phyloP scores from a whole-genome alignment of 2,113 vertebrate species.

The Carassius auratus region DNA sequence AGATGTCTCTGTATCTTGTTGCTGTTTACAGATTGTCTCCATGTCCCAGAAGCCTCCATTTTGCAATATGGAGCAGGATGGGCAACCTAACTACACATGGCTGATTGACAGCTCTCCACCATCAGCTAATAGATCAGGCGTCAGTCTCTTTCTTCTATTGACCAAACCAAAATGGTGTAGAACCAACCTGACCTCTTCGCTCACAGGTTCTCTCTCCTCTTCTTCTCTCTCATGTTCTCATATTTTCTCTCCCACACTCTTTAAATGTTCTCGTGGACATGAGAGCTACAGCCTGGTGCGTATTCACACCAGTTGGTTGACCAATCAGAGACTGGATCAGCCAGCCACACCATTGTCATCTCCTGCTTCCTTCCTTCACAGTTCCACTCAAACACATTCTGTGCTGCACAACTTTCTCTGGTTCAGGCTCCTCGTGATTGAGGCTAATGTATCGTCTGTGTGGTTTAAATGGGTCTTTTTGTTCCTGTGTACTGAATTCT shows the following conservation, averaged over 20 bases:
- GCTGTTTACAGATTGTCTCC: conserved; percentile 39
- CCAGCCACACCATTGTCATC: conserved; percentile 35
- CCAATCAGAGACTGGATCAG: conserved; percentile 39
- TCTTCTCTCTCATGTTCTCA: background rate
- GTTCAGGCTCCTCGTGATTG: conserved; percentile 4
- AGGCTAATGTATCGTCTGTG: conserved; percentile 30
- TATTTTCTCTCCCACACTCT: conserved; percentile 31
- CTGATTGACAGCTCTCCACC: conserved; percentile 50
- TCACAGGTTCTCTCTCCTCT: conserved; percentile 5
- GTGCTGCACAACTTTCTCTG: conserved; percentile 22
- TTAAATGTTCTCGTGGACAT: conserved; percentile 32
- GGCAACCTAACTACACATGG: conserved; percentile 71
- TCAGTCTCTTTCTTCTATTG: conserved; percentile 28
- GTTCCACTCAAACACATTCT: conserved; percentile 8
- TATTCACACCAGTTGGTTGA: conserved; percentile 11
- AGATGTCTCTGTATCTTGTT: conserved; percentile 69
- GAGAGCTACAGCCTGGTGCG: conserved; percentile 19
- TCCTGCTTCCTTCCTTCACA: conserved; percentile 28
- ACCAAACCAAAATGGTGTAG: conserved; percentile 52
- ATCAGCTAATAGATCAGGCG: conserved; percentile 38
- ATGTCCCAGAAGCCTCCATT: conserved; percentile 74
- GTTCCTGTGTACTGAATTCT: conserved; percentile 28
- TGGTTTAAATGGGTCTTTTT: conserved; percentile 38
- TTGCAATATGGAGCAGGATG: conserved; percentile 83
- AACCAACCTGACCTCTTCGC: conserved; percentile 43